Conservation (phyloP, 1,140 invertebrate species). For the Halictus rubicundus region DNA sequence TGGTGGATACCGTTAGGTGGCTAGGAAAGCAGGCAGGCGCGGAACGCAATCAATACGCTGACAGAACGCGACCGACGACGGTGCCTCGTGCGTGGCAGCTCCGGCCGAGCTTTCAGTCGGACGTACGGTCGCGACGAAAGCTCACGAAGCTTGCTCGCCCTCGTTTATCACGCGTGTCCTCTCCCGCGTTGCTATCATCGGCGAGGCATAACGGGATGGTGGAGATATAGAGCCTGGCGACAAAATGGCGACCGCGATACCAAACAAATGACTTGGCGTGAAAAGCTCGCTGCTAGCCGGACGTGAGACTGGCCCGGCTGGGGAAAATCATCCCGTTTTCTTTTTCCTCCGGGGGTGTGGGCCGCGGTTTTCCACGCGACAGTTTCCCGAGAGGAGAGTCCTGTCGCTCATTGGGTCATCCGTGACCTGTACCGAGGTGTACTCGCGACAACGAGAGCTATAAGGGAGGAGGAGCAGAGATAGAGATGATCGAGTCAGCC, state of each 20-base stretch:
- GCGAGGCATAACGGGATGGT: conserved; percentile 18
- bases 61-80: conserved; percentile 53
- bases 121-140: conserved; percentile 62
- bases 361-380: not conserved
- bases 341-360: no score
- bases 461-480: no score
- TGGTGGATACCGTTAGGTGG: conserved; percentile 63
- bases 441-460: no score
- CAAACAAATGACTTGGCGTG: conserved; percentile 65
- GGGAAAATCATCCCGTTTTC: not conserved
- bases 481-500: not conserved
- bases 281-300: conserved; percentile 12
- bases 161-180: not conserved
- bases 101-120: conserved; percentile 64
- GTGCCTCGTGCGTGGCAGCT: conserved; percentile 45
- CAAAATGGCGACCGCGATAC: conserved; percentile 71
- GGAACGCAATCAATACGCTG: conserved; percentile 75
- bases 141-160: conserved; percentile 31
- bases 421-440: not conserved
- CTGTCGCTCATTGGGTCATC: no score
- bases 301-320: not conserved
- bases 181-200: conserved; percentile 5
- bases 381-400: no score
- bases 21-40: conserved; percentile 61
- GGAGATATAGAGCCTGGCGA: conserved; percentile 44